phyloP scores from a whole-genome alignment of 2,113 vertebrate genomes.

The Cephalophus harveyi region DNA sequence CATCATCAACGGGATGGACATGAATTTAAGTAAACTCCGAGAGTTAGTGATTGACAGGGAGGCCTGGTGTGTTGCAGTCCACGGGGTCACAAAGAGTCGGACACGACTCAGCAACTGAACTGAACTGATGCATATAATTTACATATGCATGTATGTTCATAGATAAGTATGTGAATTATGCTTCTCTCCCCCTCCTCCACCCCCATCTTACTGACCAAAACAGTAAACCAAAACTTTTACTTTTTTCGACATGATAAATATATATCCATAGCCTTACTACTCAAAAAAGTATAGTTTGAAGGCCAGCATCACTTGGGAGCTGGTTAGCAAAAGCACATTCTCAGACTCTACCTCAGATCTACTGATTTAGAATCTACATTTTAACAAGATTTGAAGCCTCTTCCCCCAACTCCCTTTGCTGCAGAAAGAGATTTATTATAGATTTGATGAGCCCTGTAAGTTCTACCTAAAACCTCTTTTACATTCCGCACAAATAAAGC shows the following conservation, averaged over 20 bases:
- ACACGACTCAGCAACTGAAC: background rate
- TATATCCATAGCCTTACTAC: background rate
- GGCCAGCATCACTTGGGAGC: background rate
- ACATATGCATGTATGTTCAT: background rate
- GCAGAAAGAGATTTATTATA: background rate
- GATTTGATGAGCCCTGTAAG: background rate
- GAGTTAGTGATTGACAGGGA: background rate
- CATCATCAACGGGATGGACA: rapidly evolving
- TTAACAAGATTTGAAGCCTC: background rate
- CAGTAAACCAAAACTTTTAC: background rate
- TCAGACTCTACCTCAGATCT: background rate
- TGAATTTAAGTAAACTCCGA: background rate
- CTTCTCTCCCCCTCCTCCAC: background rate
- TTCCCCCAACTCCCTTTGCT: background rate
- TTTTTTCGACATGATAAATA: background rate
- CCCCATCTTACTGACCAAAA: background rate
- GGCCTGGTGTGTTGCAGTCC: background rate
- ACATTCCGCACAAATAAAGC: background rate
- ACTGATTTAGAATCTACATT: background rate
- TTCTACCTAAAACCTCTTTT: background rate
- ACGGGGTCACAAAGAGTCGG: background rate
- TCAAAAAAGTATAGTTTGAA: background rate
- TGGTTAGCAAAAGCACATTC: background rate
- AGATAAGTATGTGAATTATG: background rate
- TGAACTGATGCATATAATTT: background rate